Percentiles rank a stretch among this genome's conserved stretches.
Conservation (phyloP, 2,888 invertebrate genomes). For the Tachina grossa region DNA sequence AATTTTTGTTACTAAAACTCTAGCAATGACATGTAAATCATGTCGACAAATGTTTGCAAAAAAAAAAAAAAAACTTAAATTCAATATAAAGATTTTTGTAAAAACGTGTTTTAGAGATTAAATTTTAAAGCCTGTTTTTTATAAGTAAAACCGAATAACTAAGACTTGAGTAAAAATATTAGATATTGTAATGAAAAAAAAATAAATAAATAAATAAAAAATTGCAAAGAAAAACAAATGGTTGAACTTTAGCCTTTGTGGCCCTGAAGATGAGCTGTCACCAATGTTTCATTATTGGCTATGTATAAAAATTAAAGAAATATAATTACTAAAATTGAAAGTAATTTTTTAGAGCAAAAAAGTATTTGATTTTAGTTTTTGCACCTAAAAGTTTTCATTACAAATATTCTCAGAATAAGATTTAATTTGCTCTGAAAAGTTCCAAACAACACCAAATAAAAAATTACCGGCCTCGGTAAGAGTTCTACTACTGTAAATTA, state of each 20-base stretch:
- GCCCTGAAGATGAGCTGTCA: slow-evolving; percentile 79
- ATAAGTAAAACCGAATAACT: slow-evolving; percentile 5
- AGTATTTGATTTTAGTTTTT: too few species aligned
- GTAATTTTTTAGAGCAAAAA: background rate
- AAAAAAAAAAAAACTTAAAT: background rate
- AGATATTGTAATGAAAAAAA: slow-evolving; percentile 20
- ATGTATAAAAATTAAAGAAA: slow-evolving; percentile 6
- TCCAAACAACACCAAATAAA: too few species aligned
- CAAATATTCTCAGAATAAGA: too few species aligned
- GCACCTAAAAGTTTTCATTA: too few species aligned
- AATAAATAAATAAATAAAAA: too few species aligned
- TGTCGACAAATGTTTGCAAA: slow-evolving; percentile 17
- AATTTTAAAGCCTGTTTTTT: slow-evolving; percentile 16
- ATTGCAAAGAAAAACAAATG: slow-evolving; percentile 74
- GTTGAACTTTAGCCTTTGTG: slow-evolving; percentile 80
- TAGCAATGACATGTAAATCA: slow-evolving; percentile 44
- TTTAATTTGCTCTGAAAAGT: too few species aligned
- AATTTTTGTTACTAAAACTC: slow-evolving; percentile 43
- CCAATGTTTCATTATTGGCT: slow-evolving; percentile 53
- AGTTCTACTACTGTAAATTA: too few species aligned
- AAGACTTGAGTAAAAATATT: background rate
- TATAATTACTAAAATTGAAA: background rate
- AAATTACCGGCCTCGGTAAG: too few species aligned
- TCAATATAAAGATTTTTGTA: slow-evolving; percentile 11
- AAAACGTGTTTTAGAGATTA: slow-evolving; percentile 69